These are phyloP conservation scores for Drosophila mayri DNA, from an alignment of 1,140 invertebrate species.

Conservation along the genomic window DNA sequence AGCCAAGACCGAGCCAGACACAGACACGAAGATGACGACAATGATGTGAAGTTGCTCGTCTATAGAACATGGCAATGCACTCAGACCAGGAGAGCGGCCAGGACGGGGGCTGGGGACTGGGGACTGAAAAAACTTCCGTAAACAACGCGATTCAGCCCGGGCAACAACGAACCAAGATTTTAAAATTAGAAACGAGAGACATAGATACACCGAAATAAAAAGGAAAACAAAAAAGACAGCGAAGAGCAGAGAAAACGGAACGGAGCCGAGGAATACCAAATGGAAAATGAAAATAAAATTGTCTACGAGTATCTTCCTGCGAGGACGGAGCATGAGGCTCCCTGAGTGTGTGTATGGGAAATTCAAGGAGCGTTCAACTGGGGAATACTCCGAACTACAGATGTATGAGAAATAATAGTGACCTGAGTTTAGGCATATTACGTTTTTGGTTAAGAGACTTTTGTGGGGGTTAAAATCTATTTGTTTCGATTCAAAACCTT, in stretches of 20 bases:
- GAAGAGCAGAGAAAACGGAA: slow-evolving; percentile 29
- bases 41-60: slow-evolving; percentile 56
- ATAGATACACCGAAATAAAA: slow-evolving; percentile 47
- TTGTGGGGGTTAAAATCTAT: too few relatives aligned
- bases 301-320: slow-evolving; percentile 53
- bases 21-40: slow-evolving; percentile 46
- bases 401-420: neutral
- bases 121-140: slow-evolving; percentile 73
- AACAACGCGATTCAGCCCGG: slow-evolving; percentile 65
- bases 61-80: slow-evolving; percentile 76
- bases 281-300: slow-evolving; percentile 82
- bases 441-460: too few relatives aligned
- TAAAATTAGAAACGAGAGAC: slow-evolving; percentile 79
- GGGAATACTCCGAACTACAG: slow-evolving; percentile 29
- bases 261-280: slow-evolving; percentile 46
- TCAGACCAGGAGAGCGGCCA: slow-evolving; percentile 51
- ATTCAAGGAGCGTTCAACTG: slow-evolving; percentile 53
- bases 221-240: slow-evolving; percentile 7
- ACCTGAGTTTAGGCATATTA: too few relatives aligned
- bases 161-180: slow-evolving; percentile 74
- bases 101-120: neutral
- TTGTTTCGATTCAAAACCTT: too few relatives aligned
- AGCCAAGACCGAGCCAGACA: slow-evolving; percentile 52
- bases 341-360: slow-evolving; percentile 33
- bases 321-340: slow-evolving; percentile 29